These are phyloP conservation scores for Coregonus ussuriensis DNA, from an alignment of 2,797 vertebrate genomes.

Conservation along the genomic window DNA sequence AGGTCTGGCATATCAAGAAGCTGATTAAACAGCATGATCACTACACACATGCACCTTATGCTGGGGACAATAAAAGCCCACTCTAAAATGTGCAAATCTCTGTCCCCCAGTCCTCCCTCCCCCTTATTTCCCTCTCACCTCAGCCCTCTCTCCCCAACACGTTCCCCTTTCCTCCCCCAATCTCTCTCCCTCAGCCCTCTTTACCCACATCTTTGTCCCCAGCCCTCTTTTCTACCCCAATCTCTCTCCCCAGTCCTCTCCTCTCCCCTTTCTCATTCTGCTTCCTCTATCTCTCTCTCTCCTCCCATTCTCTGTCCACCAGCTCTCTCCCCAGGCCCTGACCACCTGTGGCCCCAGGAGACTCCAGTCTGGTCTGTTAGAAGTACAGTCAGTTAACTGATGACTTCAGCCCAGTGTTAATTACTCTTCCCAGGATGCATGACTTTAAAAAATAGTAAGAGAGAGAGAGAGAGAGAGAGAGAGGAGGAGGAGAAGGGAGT, in stretches of 20 bases:
- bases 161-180: neutral
- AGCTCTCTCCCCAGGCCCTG: conserved; percentile 19
- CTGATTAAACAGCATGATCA: too few relatives aligned
- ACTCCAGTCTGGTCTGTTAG: conserved; percentile 41
- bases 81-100: too few relatives aligned
- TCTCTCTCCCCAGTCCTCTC: too few relatives aligned
- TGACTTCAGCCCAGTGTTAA: conserved; percentile 63
- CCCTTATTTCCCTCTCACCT: neutral
- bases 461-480: conserved; percentile 47
- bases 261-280: too few relatives aligned
- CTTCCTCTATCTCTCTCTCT: neutral
- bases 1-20: too few relatives aligned
- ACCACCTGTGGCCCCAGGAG: conserved; percentile 47
- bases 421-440: conserved; percentile 62
- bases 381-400: conserved; percentile 51
- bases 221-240: neutral
- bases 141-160: neutral
- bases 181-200: neutral
- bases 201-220: neutral
- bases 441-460: conserved; percentile 66
- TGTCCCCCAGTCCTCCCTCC: neutral
- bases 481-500: conserved; percentile 54
- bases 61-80: too few relatives aligned
- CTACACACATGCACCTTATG: too few relatives aligned
- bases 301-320: too few relatives aligned